phyloP scores from a whole-genome alignment of 2,797 vertebrate species.

The Fundulus diaphanus region DNA sequence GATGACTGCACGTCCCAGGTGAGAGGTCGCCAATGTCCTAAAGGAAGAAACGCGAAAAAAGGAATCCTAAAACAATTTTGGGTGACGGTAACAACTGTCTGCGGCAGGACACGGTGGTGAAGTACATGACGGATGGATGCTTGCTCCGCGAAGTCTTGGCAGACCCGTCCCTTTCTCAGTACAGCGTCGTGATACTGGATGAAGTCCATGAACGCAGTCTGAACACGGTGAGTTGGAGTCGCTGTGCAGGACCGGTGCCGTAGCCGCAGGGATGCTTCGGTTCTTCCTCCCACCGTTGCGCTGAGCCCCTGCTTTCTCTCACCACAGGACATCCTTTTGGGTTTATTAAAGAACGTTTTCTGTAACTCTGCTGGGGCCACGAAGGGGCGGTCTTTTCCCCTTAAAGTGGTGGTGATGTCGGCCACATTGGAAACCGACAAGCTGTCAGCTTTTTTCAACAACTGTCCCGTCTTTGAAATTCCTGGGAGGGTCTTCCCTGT shows the following conservation, averaged over 20 bases:
- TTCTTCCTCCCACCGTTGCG: background rate
- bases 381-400: conserved; percentile 72
- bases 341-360: conserved; percentile 91
- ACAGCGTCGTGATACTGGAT: conserved; percentile 91
- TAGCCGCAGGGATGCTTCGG: background rate
- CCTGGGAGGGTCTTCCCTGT: conserved; percentile 94
- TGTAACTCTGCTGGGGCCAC: conserved; percentile 69
- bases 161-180: conserved; percentile 88
- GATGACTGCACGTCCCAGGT: conserved; percentile 94
- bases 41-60: background rate
- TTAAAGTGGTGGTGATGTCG: conserved; percentile 97
- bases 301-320: background rate
- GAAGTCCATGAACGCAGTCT: conserved; percentile 97
- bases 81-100: conserved; percentile 9
- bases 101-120: conserved; percentile 89
- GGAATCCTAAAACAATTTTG: background rate
- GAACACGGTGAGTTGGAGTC: conserved; percentile 87
- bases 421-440: conserved; percentile 95
- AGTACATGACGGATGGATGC: conserved; percentile 98
- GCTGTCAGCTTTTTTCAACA: conserved; percentile 88
- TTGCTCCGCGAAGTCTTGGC: conserved; percentile 91
- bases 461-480: conserved; percentile 89
- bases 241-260: background rate
- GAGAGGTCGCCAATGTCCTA: conserved; percentile 16
- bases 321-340: conserved; percentile 93